Base-by-base conservation (phyloP, 2,888 invertebrate genomes). In the Acrobasis repandana region DNA sequence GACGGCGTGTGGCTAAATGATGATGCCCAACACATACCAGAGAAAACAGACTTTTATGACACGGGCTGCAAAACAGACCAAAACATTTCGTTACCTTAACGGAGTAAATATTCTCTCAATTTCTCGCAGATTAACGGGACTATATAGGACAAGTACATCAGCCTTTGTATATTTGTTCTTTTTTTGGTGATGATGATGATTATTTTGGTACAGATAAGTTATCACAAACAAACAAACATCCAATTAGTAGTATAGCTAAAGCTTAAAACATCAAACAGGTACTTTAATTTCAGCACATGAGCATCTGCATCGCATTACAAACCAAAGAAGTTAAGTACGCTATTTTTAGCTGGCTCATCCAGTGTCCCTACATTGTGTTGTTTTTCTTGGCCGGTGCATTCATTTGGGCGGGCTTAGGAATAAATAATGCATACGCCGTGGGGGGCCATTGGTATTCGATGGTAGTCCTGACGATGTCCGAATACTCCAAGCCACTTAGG, bases 351-450 rank as follows among this genome's bases (percentile, higher is more conserved):
- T n/a, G 68, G n/a, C 72, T 60, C 67, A 66, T 79, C 82, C 69
- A 78, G 67, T 36, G 3, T 36, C 66, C 61, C 56, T 64, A 57
- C 58, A 67, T 66, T 70, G 72, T 70, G 78, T 80, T 83, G 84
- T 88, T 89, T 88, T 87, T 87, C 83, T 83, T 80, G 69, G 72
- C 71, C 72, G 83, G 79, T 90, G 90, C 90, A 90, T 91, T 90
- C 86, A 88, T 89, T 88, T 88, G 79, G 83, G 79, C 77, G 82
- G 86, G 83, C 85, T 90, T 89, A 87, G 84, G 75, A 76, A 90
- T 90, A 88, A 88, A 91, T 91, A 90, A 91, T 91, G 90, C 90
- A 91, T 90, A 80, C 76, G 73, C 79, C 67, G 69, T 75, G 77
- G 83, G 86, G 84, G 83, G 85, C 77, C 84, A 90, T 90, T 85